Evolutionary conservation across 2,797 vertebrate genomes (phyloP).

Genomic region (Chromis chromis): DNA sequence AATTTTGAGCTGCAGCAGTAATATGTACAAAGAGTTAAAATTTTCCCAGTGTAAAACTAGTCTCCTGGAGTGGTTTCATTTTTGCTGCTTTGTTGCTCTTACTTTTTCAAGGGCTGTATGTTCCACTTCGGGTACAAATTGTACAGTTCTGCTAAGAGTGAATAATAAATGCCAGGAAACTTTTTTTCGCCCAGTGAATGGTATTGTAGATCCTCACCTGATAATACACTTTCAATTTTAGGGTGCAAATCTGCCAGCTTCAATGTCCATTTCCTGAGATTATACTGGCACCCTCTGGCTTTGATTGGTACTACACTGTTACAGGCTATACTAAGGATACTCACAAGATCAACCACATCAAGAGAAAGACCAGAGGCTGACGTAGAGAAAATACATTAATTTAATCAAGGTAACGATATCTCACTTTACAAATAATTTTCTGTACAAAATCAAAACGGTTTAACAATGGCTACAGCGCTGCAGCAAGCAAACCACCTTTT

Average conservation of each 20-base stretch:
- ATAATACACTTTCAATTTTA: not conserved
- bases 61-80: slow-evolving; percentile 92
- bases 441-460: slow-evolving; percentile 42
- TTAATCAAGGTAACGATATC: slow-evolving; percentile 58
- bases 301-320: slow-evolving; percentile 37
- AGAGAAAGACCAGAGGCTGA: slow-evolving; percentile 1
- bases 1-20: slow-evolving; percentile 91
- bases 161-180: slow-evolving; percentile 89
- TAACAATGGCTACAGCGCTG: slow-evolving; percentile 6
- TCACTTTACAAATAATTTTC: slow-evolving; percentile 44
- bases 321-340: not conserved
- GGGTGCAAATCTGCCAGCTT: too few relatives aligned
- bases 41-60: slow-evolving; percentile 90
- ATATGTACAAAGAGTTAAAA: slow-evolving; percentile 92
- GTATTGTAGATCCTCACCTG: slow-evolving; percentile 2
- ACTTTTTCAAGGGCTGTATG: slow-evolving; percentile 89
- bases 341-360: not conserved
- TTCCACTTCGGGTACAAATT: slow-evolving; percentile 92
- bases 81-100: slow-evolving; percentile 96
- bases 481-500: slow-evolving; percentile 42
- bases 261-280: slow-evolving; percentile 6
- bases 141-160: slow-evolving; percentile 90
- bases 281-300: slow-evolving; percentile 61
- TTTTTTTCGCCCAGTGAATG: slow-evolving; percentile 35
- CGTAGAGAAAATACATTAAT: slow-evolving; percentile 56